phyloP scores from a whole-genome alignment of 1,140 invertebrate species.

The Drosophila oshimai region DNA sequence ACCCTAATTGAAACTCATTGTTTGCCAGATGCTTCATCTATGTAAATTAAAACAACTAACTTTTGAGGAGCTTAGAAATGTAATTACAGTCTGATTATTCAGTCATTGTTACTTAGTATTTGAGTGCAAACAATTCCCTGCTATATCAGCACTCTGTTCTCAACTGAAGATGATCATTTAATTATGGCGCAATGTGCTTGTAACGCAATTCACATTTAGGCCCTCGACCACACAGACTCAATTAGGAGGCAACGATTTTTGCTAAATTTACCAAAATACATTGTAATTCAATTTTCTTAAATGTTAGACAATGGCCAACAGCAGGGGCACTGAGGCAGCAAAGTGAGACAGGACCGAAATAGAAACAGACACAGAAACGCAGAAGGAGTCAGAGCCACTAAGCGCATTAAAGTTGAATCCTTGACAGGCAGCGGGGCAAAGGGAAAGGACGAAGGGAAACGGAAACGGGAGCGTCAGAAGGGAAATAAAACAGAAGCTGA shows the following conservation, averaged over 20 bases:
- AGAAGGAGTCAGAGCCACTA: conserved; percentile 36
- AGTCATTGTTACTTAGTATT: not conserved
- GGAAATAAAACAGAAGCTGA: conserved; percentile 55
- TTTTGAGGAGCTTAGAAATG: not conserved
- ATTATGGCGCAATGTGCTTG: conserved; percentile 25
- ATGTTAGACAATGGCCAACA: conserved; percentile 36
- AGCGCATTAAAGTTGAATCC: conserved; percentile 70
- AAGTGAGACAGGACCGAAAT: conserved; percentile 7
- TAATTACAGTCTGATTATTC: not conserved
- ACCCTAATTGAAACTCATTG: conserved; percentile 13
- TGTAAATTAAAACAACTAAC: not conserved
- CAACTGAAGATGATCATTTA: conserved; percentile 2
- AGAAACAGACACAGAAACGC: conserved; percentile 6
- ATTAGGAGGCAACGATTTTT: conserved; percentile 56
- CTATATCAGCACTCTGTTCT: conserved; percentile 4
- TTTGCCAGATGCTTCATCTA: not conserved
- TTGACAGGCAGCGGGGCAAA: conserved; percentile 34
- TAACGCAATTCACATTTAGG: conserved; percentile 16
- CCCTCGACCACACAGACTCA: conserved; percentile 24
- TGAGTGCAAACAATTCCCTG: not conserved
- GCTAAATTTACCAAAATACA: conserved; percentile 60
- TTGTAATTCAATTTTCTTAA: conserved; percentile 69
- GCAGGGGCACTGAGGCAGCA: not conserved
- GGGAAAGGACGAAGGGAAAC: not conserved
- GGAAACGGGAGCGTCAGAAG: conserved; percentile 26